phyloP scores from a whole-genome alignment of 2,797 vertebrate genomes.

The Dendrocincla tyrannina region DNA sequence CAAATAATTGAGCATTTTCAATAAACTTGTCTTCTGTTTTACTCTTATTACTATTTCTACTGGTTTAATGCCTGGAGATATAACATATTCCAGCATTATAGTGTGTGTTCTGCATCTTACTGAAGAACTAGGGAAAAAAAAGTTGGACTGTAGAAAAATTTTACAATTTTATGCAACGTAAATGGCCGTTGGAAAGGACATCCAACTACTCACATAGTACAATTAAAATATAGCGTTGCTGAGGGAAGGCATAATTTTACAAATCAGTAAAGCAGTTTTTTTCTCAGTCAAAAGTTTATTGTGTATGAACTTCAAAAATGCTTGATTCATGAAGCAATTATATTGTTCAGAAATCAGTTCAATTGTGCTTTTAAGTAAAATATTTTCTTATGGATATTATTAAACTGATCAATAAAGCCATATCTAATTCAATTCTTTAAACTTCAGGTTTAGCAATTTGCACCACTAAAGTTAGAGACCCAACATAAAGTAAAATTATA shows the following conservation, averaged over 20 bases:
- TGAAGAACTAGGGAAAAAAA: not conserved
- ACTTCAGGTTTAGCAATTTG: not conserved
- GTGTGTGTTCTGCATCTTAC: not conserved
- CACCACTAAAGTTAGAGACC: not conserved
- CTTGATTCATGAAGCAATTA: not conserved
- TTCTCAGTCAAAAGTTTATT: not conserved
- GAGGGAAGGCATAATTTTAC: not conserved
- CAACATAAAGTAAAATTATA: not conserved
- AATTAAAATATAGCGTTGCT: not conserved
- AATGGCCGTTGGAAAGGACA: not conserved
- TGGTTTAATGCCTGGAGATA: not conserved
- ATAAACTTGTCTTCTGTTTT: not conserved
- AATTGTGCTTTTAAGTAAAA: not conserved
- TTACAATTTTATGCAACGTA: not conserved
- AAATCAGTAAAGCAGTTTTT: not conserved
- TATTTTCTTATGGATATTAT: not conserved
- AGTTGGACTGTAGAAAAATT: not conserved
- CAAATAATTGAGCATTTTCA: not conserved
- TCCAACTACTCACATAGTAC: not conserved
- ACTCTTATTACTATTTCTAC: not conserved
- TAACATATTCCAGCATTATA: not conserved
- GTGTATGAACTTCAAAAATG: not conserved
- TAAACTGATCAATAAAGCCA: not conserved
- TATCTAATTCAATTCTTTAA: not conserved
- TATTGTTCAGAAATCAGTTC: not conserved